Conservation (phyloP, 35 echinoderm and acorn worm species). For the Chiridota heheva region DNA sequence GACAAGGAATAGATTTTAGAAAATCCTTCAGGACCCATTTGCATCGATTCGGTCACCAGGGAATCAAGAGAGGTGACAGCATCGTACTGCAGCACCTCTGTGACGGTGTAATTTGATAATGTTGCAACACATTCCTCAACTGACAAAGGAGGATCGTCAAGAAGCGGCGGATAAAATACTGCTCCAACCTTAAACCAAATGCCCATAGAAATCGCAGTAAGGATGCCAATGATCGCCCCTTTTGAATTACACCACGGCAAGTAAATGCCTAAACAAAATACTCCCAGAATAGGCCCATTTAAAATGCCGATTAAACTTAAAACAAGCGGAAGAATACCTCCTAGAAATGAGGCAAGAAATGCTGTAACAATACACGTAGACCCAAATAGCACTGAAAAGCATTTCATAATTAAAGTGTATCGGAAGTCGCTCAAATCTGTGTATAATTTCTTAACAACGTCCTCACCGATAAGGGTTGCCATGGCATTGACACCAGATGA, state of each 20-base stretch:
- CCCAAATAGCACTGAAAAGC: conserved; percentile 1
- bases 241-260: conserved; percentile 21
- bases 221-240: background rate
- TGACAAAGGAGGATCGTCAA: conserved; percentile 20
- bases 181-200: conserved; percentile 21
- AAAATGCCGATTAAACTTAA: conserved; percentile 15
- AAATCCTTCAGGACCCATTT: no score
- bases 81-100: no score
- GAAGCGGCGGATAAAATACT: background rate
- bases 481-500: conserved; percentile 41
- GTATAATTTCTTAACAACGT: background rate
- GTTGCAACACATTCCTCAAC: background rate
- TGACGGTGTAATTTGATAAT: background rate
- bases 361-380: background rate
- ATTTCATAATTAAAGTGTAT: conserved; percentile 22
- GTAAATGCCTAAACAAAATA: conserved; percentile 12
- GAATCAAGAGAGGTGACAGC: no score
- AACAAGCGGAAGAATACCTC: background rate
- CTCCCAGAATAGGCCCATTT: conserved; percentile 20
- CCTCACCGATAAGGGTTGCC: conserved; percentile 26
- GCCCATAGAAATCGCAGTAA: background rate
- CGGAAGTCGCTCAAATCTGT: conserved; percentile 1
- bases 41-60: no score
- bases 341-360: conserved; percentile 2
- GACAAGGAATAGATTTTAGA: conserved; percentile 20